Evolutionary conservation across 2,888 invertebrate species (phyloP).

Genomic region (Lithosia quadra): DNA sequence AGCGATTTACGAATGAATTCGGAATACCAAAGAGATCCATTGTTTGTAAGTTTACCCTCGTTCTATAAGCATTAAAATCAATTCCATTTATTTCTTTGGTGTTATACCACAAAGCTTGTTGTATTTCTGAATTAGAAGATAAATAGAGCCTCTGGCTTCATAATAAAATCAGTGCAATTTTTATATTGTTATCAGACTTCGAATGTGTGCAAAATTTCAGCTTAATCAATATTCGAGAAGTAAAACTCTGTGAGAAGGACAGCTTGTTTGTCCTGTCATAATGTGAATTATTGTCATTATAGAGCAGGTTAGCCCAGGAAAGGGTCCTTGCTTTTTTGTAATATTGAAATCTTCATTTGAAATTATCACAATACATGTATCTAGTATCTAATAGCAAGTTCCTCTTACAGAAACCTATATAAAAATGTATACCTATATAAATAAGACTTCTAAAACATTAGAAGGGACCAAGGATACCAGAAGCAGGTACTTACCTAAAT

Average conservation of each 20-base stretch:
- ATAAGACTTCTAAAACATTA: neutral
- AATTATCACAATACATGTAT: too few species aligned
- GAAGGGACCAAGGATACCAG: too few species aligned
- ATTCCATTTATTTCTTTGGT: neutral
- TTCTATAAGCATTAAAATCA: neutral
- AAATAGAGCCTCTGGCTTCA: neutral
- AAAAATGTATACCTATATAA: too few species aligned
- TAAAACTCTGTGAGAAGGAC: neutral
- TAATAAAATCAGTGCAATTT: neutral
- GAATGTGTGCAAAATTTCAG: neutral
- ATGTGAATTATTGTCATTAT: neutral
- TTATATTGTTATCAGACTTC: neutral
- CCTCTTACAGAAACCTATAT: neutral
- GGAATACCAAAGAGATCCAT: slow-evolving; percentile 15
- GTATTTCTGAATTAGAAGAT: slow-evolving; percentile 4
- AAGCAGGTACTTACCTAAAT: neutral
- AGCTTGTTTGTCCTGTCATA: neutral
- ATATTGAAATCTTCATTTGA: neutral
- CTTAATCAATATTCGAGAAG: too few species aligned
- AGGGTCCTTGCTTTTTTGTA: neutral
- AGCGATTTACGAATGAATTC: slow-evolving; percentile 25
- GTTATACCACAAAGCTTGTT: neutral
- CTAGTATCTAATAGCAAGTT: too few species aligned
- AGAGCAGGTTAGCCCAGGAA: neutral
- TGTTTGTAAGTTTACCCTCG: slow-evolving; percentile 3